Percentiles rank a stretch among this genome's conserved stretches.
These are phyloP conservation scores for Galagoides demidoff DNA, from an alignment of 2,797 vertebrate genomes.

Conservation along the genomic window DNA sequence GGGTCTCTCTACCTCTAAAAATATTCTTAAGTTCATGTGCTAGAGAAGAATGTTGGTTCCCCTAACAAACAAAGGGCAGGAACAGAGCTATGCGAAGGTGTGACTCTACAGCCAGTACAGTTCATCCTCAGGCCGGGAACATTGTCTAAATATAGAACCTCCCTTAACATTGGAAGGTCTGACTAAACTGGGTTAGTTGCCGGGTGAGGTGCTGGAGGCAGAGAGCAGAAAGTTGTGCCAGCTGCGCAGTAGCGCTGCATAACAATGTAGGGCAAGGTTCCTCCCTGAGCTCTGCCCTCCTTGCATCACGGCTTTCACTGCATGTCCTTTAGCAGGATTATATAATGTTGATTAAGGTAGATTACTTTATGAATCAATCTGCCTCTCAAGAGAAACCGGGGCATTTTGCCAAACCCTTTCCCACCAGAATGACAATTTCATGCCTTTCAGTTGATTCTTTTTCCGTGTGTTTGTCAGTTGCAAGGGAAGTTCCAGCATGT, in stretches of 20 bases:
- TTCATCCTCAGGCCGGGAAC: conserved; percentile 77
- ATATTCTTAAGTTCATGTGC: neutral
- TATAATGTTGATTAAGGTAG: conserved; percentile 75
- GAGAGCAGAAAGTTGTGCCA: conserved; percentile 69
- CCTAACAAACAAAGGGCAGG: conserved; percentile 31
- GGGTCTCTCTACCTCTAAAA: conserved; percentile 55
- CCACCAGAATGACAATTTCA: conserved; percentile 57
- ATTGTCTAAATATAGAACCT: conserved; percentile 79
- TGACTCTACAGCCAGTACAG: conserved; percentile 65
- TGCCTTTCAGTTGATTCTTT: conserved; percentile 64
- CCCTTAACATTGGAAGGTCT: conserved; percentile 74
- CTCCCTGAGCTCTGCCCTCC: conserved; percentile 57
- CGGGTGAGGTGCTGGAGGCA: conserved; percentile 63
- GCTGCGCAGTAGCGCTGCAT: conserved; percentile 51
- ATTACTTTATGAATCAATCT: conserved; percentile 75
- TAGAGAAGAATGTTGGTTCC: conserved; percentile 28
- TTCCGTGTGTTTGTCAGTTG: conserved; percentile 69
- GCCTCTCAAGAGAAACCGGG: conserved; percentile 54
- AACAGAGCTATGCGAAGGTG: conserved; percentile 59
- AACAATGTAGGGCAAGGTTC: conserved; percentile 72
- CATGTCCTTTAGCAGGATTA: conserved; percentile 59
- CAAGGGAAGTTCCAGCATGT: conserved; percentile 46
- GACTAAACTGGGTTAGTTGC: conserved; percentile 82
- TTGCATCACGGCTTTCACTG: conserved; percentile 66
- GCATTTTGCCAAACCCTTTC: conserved; percentile 59